Conservation (phyloP, 2,797 vertebrate genomes). For the Myotis pilosus region DNA sequence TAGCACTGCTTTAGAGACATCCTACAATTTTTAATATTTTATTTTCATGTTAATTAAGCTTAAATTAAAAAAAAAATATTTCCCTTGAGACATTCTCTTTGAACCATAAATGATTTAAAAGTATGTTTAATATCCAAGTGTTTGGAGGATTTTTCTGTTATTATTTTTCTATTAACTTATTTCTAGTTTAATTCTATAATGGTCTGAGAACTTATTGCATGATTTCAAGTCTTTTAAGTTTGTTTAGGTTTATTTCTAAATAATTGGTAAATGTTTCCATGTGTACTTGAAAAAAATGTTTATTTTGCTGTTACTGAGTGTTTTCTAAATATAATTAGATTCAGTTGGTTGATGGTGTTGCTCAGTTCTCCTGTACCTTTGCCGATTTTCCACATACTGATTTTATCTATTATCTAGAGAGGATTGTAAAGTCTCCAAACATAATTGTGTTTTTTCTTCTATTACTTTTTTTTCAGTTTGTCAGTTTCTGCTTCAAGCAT, state of each 20-base stretch:
- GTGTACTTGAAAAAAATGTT: background rate
- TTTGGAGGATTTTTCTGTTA: background rate
- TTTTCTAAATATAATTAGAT: background rate
- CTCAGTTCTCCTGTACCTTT: background rate
- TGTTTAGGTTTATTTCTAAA: constrained; percentile 11
- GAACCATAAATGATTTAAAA: background rate
- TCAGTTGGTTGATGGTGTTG: background rate
- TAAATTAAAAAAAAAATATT: background rate
- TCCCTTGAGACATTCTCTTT: background rate
- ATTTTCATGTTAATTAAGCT: constrained; percentile 13
- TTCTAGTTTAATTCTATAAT: constrained; percentile 14
- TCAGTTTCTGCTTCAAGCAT: background rate
- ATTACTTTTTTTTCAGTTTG: background rate
- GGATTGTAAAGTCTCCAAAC: background rate
- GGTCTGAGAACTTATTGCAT: background rate
- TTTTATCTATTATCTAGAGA: background rate
- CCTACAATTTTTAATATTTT: background rate
- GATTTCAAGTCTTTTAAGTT: background rate
- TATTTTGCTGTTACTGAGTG: background rate
- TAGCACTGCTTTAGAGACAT: background rate
- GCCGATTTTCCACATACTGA: background rate
- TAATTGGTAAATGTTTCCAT: background rate
- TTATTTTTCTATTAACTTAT: background rate
- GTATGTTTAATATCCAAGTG: background rate
- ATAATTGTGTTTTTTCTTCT: background rate